phyloP scores from a whole-genome alignment of 2,113 vertebrate species.

The Takifugu flavidus region DNA sequence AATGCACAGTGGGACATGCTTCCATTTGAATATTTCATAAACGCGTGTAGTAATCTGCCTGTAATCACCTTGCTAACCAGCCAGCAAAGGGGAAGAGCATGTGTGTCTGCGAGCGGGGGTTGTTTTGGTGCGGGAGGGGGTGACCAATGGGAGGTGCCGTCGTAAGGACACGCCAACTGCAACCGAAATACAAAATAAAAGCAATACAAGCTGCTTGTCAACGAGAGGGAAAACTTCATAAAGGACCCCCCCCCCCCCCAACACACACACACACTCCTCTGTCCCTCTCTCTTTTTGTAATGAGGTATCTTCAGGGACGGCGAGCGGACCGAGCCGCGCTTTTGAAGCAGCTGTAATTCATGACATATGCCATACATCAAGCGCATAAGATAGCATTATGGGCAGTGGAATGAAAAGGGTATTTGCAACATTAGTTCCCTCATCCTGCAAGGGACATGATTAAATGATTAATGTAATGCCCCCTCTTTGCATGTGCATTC shows the following conservation, averaged over 20 bases:
- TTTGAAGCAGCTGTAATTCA: conserved; percentile 98
- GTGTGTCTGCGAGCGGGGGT: conserved; percentile 13
- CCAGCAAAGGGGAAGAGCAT: conserved; percentile 78
- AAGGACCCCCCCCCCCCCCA: conserved; percentile 68
- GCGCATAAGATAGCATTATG: conserved; percentile 97
- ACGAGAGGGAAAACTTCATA: conserved; percentile 85
- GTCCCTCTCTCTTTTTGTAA: conserved; percentile 68
- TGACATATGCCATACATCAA: conserved; percentile 99
- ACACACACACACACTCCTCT: background rate
- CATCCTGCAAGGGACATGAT: conserved; percentile 98
- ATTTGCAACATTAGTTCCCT: conserved; percentile 99
- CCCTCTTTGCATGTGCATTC: conserved; percentile 94
- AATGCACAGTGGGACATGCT: conserved; percentile 94
- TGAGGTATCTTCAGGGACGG: conserved; percentile 91
- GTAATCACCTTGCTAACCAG: conserved; percentile 94
- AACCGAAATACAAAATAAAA: conserved; percentile 13
- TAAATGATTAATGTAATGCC: conserved; percentile 99
- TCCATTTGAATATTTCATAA: conserved; percentile 97
- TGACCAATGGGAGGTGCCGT: conserved; percentile 15
- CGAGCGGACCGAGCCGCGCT: conserved; percentile 82
- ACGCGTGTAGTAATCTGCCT: conserved; percentile 93
- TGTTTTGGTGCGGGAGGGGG: background rate
- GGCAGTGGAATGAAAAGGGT: conserved; percentile 99
- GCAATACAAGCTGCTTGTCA: conserved; percentile 74
- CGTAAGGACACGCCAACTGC: conserved; percentile 6